Evolutionary conservation across 1,140 invertebrate genomes (phyloP), one percentile per base, ranked within the genome.

Genomic region (Trachelipus rathkii): DNA sequence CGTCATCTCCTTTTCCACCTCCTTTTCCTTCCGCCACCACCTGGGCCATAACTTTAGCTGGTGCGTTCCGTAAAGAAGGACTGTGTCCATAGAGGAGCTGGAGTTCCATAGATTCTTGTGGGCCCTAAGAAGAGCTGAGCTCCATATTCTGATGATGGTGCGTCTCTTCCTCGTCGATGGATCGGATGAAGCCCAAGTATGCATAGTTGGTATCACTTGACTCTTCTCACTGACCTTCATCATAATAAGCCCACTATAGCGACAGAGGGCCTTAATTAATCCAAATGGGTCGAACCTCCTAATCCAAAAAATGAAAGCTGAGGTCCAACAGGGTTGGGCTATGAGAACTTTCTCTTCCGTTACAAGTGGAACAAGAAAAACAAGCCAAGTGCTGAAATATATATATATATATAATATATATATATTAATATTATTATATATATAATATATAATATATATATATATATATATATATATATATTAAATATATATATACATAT

Each of bases 271-370:
- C 19, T 60, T 43, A 24, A 68, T 46, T 43, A 44, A n/a, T 33
- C 73, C 73, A 33, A 75, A 75, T 23, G 73, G 73, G 23, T 75
- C 73, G 11, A 75, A 11, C 73, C 73, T 68, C 73, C 73, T 11
- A 68, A 60, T 43, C 73, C 73, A 0, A 75, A 53, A 53, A 75
- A 75, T 75, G 60, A 67, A 21, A 67, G 73, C 11, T 75, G 73
- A 0, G 73, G 73, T 24, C 73, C 73, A 5, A 66, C 43, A 8
- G 73, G 73, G 68, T n/a, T 74, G 72, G 46, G 44, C 72, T 19
- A 1, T 19, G 9, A 44, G 11, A 19, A 4, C 2, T 8, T 60
- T 13, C 4, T 3, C 50, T 60, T 3, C 50, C 8, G 50, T 19
- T 33, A 33, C 50, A 60, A 60, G 50, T 13, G 19, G 11, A 60